These are phyloP conservation scores for Notodonta dromedarius DNA, from an alignment of 2,888 invertebrate species.

Conservation along the genomic window DNA sequence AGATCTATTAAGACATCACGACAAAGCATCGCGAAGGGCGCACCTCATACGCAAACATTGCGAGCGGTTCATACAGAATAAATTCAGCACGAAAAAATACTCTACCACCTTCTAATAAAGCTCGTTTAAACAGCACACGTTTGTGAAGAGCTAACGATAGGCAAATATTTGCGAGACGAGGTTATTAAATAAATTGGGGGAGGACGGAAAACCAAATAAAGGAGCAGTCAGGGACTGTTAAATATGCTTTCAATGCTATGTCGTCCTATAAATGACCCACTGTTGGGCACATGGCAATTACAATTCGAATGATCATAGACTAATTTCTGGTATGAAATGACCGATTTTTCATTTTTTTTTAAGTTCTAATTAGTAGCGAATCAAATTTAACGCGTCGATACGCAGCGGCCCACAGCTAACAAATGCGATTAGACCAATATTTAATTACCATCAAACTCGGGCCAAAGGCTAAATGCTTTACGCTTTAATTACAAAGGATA, in stretches of 20 bases:
- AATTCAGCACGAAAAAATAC: conserved; percentile 13
- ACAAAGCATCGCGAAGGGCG: conserved; percentile 24
- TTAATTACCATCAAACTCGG: conserved; percentile 3
- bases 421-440: conserved; percentile 3
- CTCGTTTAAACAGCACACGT: conserved; percentile 17
- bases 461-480: not conserved
- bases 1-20: conserved; percentile 39
- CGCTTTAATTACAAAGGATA: not conserved
- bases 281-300: not conserved
- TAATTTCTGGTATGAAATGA: no score
- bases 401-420: not conserved
- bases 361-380: no score
- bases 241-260: not conserved
- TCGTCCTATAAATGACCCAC: not conserved
- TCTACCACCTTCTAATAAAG: conserved; percentile 20
- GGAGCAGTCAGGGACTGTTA: conserved; percentile 30
- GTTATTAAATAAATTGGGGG: conserved; percentile 62
- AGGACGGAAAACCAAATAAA: conserved; percentile 45
- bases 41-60: conserved; percentile 24
- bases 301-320: no score
- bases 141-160: conserved; percentile 56
- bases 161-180: conserved; percentile 67
- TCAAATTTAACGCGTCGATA: not conserved
- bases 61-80: conserved; percentile 12
- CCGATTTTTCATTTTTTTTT: no score